Percentiles rank a stretch among this genome's conserved stretches.
phyloP scores from a whole-genome alignment of 1,140 invertebrate genomes.

The Caerostris extrusa region DNA sequence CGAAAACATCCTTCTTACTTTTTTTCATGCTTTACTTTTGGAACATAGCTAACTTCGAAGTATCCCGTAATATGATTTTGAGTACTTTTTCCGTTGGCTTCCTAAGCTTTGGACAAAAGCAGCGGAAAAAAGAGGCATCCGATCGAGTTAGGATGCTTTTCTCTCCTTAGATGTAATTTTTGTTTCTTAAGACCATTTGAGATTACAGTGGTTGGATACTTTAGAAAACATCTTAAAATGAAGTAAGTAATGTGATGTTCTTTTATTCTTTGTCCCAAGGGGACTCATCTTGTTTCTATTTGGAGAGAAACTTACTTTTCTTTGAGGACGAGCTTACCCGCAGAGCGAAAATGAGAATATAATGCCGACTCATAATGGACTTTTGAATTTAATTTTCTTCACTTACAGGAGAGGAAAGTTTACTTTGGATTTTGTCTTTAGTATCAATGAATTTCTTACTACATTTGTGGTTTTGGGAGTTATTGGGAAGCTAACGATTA shows the following conservation, averaged over 20 bases:
- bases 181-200: constrained; percentile 66
- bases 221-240: constrained; percentile 69
- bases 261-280: constrained; percentile 53
- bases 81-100: constrained; percentile 58
- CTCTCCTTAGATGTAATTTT: constrained; percentile 63
- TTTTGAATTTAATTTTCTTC: constrained; percentile 1
- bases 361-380: constrained; percentile 24
- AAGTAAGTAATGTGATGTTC: constrained; percentile 56
- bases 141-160: constrained; percentile 66
- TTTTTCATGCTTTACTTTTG: constrained; percentile 46
- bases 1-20: constrained; percentile 36
- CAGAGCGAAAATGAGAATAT: constrained; percentile 27
- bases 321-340: constrained; percentile 24
- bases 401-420: not conserved
- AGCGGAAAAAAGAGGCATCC: constrained; percentile 40
- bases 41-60: constrained; percentile 44
- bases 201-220: constrained; percentile 69
- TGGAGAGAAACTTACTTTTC: constrained; percentile 23
- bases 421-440: not conserved
- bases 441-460: not conserved
- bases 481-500: too few species aligned
- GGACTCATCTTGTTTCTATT: constrained; percentile 21
- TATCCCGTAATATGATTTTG: constrained; percentile 72
- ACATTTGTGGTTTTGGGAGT: too few species aligned
- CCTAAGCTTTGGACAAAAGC: constrained; percentile 27